phyloP scores from a whole-genome alignment of 2,797 vertebrate genomes.

The Chromobotia macracanthus region DNA sequence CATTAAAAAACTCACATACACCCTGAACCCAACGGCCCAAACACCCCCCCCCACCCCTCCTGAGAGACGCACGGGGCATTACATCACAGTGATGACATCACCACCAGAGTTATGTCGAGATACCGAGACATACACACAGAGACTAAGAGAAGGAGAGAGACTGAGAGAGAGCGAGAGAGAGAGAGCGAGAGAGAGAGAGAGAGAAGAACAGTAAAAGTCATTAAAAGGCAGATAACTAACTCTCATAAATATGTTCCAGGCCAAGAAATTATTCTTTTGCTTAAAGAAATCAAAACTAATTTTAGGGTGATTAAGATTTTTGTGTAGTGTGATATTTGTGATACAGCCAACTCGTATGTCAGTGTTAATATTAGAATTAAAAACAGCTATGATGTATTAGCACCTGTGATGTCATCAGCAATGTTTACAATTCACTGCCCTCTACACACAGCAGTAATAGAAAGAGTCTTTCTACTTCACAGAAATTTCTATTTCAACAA shows the following conservation, averaged over 20 bases:
- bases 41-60: neutral
- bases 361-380: constrained; percentile 13
- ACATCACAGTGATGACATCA: constrained; percentile 39
- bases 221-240: no score
- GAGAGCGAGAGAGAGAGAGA: neutral
- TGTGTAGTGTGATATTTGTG: no score
- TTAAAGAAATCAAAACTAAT: no score
- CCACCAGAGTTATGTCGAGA: constrained; percentile 4
- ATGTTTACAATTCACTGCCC: constrained; percentile 53
- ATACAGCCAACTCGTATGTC: no score
- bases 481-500: constrained; percentile 31
- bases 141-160: neutral
- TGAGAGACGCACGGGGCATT: neutral
- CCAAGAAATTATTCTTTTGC: no score
- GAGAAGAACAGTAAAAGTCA: no score
- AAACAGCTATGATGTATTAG: constrained; percentile 18
- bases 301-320: no score
- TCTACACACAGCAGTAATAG: constrained; percentile 35
- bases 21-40: constrained; percentile 13
- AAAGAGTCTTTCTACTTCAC: constrained; percentile 27
- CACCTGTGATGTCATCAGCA: constrained; percentile 37
- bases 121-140: neutral
- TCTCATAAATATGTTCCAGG: no score
- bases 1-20: neutral
- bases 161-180: neutral